Conservation (phyloP, 2,888 invertebrate species). For the Alentia gelatinosa region DNA sequence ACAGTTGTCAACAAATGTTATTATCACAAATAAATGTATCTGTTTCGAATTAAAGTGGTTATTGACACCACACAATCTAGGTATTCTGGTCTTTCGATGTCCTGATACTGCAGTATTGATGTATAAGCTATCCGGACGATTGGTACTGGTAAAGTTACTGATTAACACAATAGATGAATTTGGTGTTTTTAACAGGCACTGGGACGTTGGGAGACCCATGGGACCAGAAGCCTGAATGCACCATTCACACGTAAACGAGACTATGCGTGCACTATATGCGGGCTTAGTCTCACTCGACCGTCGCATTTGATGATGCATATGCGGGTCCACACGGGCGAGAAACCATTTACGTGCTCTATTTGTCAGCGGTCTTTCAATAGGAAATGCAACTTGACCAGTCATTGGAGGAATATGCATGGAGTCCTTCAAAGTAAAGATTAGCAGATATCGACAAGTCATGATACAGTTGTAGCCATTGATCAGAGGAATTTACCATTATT, state of each 20-base stretch:
- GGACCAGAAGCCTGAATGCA: background rate
- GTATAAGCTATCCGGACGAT: background rate
- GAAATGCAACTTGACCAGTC: background rate
- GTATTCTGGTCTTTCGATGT: too few relatives aligned
- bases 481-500: too few relatives aligned
- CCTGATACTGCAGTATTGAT: too few relatives aligned
- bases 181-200: background rate
- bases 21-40: too few relatives aligned
- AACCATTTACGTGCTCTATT: constrained; percentile 5
- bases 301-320: constrained; percentile 22
- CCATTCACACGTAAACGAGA: background rate
- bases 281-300: background rate
- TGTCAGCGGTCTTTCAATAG: constrained; percentile 9
- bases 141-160: background rate
- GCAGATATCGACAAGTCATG: too few relatives aligned
- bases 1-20: too few relatives aligned
- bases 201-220: background rate
- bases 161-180: background rate
- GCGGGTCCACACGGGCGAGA: constrained; percentile 41
- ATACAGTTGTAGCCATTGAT: too few relatives aligned
- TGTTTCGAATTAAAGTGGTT: too few relatives aligned
- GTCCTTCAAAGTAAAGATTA: too few relatives aligned
- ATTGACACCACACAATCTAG: too few relatives aligned
- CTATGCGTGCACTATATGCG: constrained; percentile 16
- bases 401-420: background rate